phyloP scores from a whole-genome alignment of 2,113 vertebrate genomes.

The Rutilus rutilus region DNA sequence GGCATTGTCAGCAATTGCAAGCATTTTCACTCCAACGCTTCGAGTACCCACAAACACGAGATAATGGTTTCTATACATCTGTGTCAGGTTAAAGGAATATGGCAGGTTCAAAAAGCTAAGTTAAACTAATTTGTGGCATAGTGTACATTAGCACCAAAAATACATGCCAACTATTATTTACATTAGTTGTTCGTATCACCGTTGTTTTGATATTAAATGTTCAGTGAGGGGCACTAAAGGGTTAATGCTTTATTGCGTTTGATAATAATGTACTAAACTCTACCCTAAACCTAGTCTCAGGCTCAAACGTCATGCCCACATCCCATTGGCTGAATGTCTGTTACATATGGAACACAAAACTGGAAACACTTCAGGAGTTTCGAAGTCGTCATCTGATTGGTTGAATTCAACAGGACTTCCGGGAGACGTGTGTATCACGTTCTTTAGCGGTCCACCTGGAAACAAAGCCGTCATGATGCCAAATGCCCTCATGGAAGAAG shows the following conservation, averaged over 20 bases:
- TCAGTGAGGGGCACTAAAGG: background rate
- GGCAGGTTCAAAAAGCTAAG: background rate
- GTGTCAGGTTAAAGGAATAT: background rate
- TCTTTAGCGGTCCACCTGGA: too few species aligned
- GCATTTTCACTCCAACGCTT: conserved; percentile 38
- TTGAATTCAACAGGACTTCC: too few species aligned
- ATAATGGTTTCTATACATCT: background rate
- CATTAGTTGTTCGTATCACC: background rate
- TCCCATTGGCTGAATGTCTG: too few species aligned
- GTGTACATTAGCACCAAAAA: background rate
- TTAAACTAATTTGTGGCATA: background rate
- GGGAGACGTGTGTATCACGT: too few species aligned
- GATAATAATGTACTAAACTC: background rate
- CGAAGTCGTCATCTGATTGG: too few species aligned
- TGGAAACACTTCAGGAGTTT: too few species aligned
- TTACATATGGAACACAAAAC: too few species aligned
- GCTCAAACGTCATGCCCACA: too few species aligned
- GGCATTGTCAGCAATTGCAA: conserved; percentile 11
- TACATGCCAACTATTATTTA: background rate
- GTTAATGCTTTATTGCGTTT: background rate
- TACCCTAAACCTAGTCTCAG: background rate
- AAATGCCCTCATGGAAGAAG: too few species aligned
- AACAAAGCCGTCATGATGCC: too few species aligned
- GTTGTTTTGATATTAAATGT: background rate
- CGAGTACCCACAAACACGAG: background rate